Base-by-base conservation (phyloP, 2,888 invertebrate genomes). In the Xylophagus ater region DNA sequence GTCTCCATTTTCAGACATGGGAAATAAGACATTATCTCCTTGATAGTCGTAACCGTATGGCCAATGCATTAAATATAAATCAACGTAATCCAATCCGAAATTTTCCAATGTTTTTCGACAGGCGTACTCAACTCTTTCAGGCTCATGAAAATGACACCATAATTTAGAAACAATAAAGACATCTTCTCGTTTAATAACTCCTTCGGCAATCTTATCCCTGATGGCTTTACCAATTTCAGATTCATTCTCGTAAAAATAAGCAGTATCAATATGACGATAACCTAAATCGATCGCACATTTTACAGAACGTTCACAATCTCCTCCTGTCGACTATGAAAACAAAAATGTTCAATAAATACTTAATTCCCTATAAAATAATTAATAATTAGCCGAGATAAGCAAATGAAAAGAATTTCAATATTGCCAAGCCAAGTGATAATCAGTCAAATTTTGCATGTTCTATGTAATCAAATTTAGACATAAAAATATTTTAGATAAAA, bases 121-220 rank as follows among this genome's bases (percentile, higher is more conserved):
- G 0, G 80, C 79, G 1, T 73, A 69, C 41, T 77, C 73, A 9
- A 90, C 92, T 46, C 79, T 66, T 42, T 86, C 81, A 0, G 75
- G 74, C 10, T 76, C 74, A 58, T 93, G 93, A 64, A 77, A 88
- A 0, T 85, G 87, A 66, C 87, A 86, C 90, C 90, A 92, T 45
- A 61, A 60, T 53, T 63, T 62, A 13, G 55, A 51, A 12, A 58
- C 56, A 24, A 63, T 54, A 39, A 54, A 59, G 6, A 70, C 50
- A 39, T 68, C 66, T 44, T 65, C 61, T 32, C 68, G 53, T 45
- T 60, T 65, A 20, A 69, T 56, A 19, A 56, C 58, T 4, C 67
- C 66, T 42, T 65, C 62, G 2, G 51, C 50, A 23, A 68, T 62
- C 53, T 67, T 68, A 25, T 55, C 53, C n/a, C 52, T 52, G 18